These are phyloP conservation scores for Sinonovacula constricta DNA, from an alignment of 1,140 invertebrate species.

Conservation along the genomic window DNA sequence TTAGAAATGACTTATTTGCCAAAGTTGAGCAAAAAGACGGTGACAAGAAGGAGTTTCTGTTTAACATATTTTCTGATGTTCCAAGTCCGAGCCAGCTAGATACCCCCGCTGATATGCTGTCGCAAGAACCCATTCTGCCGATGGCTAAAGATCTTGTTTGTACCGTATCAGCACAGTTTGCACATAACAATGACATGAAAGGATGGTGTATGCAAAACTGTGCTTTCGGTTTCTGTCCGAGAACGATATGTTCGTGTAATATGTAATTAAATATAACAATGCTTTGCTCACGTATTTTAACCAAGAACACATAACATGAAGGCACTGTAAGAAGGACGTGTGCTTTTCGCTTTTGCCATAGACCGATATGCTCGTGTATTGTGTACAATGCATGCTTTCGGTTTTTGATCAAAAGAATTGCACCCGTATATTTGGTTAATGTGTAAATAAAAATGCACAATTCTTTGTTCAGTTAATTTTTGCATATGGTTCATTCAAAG, in stretches of 20 bases:
- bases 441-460: no score
- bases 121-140: neutral
- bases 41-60: neutral
- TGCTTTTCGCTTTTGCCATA: no score
- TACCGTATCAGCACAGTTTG: slow-evolving; percentile 6
- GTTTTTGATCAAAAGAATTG: no score
- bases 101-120: neutral
- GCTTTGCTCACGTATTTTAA: no score
- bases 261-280: neutral
- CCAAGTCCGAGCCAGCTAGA: neutral
- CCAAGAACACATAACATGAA: no score
- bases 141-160: slow-evolving; percentile 7
- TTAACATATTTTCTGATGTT: neutral
- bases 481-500: no score
- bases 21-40: neutral
- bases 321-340: no score
- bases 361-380: no score
- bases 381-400: no score
- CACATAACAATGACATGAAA: slow-evolving; percentile 25
- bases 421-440: no score
- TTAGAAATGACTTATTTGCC: neutral
- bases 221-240: slow-evolving; percentile 27
- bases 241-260: slow-evolving; percentile 12
- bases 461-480: no score
- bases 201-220: slow-evolving; percentile 32